These are phyloP conservation scores for Melinopterus prodromus DNA, from an alignment of 2,888 invertebrate species.

Conservation along the genomic window DNA sequence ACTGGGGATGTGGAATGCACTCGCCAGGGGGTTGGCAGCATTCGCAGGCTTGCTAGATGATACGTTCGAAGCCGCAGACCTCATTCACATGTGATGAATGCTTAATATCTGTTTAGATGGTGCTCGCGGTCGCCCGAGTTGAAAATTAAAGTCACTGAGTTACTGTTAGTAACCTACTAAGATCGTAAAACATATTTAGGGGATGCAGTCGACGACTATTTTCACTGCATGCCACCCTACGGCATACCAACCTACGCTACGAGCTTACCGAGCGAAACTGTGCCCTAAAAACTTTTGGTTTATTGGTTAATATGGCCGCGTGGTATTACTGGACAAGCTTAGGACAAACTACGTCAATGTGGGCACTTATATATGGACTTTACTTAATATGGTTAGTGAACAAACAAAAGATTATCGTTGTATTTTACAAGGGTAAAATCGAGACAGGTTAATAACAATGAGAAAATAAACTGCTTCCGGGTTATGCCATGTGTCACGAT, in stretches of 20 bases:
- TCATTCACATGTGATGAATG: constrained; percentile 21
- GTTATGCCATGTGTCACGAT: too few species aligned
- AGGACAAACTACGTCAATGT: too few species aligned
- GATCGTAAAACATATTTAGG: constrained; percentile 13
- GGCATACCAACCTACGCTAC: not conserved
- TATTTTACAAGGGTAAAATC: too few species aligned
- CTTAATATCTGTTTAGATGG: constrained; percentile 24
- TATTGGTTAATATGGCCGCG: not conserved
- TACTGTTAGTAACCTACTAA: constrained; percentile 17
- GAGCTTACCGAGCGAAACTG: not conserved
- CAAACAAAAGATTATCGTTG: too few species aligned
- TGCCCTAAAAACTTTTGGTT: not conserved
- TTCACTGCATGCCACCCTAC: not conserved
- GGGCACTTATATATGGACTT: too few species aligned
- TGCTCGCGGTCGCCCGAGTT: constrained; percentile 9
- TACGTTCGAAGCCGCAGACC: not conserved
- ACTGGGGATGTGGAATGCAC: not conserved
- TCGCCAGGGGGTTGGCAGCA: not conserved
- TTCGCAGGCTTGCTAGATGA: not conserved
- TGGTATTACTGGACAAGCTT: not conserved
- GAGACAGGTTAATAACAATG: too few species aligned
- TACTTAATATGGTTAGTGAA: too few species aligned
- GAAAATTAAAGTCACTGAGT: constrained; percentile 25
- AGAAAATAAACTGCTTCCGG: too few species aligned
- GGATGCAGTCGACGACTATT: not conserved